These are phyloP conservation scores for Hippopotamyrus pictus DNA, from an alignment of 2,797 vertebrate genomes.

Conservation along the genomic window DNA sequence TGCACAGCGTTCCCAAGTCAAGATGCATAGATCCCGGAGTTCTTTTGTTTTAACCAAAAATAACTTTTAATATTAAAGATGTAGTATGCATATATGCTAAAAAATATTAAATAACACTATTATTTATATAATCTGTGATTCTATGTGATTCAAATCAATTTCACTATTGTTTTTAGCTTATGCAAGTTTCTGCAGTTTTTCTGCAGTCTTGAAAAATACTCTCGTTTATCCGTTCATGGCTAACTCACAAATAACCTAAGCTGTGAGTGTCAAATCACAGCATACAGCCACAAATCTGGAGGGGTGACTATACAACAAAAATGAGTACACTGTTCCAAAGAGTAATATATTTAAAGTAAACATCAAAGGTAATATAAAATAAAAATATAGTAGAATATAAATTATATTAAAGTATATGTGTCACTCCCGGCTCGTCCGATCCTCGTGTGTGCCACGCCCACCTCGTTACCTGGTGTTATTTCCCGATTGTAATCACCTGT, in stretches of 20 bases:
- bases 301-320: not conserved
- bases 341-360: not conserved
- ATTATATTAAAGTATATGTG: not conserved
- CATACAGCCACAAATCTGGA: not conserved
- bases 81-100: not conserved
- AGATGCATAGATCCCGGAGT: not conserved
- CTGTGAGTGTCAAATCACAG: not conserved
- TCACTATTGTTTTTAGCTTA: not conserved
- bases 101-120: not conserved
- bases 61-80: not conserved
- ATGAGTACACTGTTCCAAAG: not conserved
- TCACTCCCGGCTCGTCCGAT: too few species aligned
- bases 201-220: not conserved
- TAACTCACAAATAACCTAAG: not conserved
- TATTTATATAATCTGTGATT: not conserved
- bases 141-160: not conserved
- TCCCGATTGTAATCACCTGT: too few species aligned
- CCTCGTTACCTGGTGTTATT: too few species aligned
- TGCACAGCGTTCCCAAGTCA: not conserved
- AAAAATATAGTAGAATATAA: not conserved
- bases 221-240: not conserved
- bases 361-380: not conserved
- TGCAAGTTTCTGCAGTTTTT: not conserved
- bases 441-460: too few species aligned
- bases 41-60: not conserved